Conservation (phyloP, 2,113 vertebrate genomes). For the Aphelocoma coerulescens region DNA sequence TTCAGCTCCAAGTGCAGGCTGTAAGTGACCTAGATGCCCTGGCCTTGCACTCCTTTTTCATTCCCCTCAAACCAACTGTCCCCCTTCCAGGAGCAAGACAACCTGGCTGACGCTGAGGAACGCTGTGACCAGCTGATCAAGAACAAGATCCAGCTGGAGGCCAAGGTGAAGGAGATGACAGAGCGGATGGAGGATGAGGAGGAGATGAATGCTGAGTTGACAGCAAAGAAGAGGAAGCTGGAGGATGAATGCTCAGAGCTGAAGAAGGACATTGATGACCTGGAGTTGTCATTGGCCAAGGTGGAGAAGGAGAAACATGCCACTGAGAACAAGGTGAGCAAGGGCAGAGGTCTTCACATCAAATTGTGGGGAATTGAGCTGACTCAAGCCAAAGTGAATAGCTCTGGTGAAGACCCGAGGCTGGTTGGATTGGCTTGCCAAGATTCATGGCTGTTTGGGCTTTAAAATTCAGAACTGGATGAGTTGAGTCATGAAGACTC, state of each 20-base stretch:
- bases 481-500: neutral
- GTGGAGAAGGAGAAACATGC: slow-evolving; percentile 90
- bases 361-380: neutral
- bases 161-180: slow-evolving; percentile 86
- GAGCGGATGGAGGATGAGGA: slow-evolving; percentile 89
- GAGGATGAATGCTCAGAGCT: slow-evolving; percentile 85
- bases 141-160: slow-evolving; percentile 87
- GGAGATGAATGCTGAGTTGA: slow-evolving; percentile 90
- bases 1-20: slow-evolving; percentile 85
- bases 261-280: slow-evolving; percentile 84
- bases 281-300: slow-evolving; percentile 82
- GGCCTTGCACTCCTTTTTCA: fast-evolving
- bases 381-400: neutral
- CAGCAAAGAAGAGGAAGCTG: slow-evolving; percentile 90
- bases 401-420: neutral
- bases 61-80: neutral
- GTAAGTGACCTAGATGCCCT: slow-evolving; percentile 61
- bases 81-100: slow-evolving; percentile 85
- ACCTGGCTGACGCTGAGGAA: slow-evolving; percentile 86
- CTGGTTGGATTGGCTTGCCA: neutral
- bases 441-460: neutral
- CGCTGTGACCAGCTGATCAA: slow-evolving; percentile 90
- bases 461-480: neutral
- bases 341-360: neutral
- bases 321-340: slow-evolving; percentile 84